Conservation (phyloP, 2,797 vertebrate species). For the Chloroceryle amazona region DNA sequence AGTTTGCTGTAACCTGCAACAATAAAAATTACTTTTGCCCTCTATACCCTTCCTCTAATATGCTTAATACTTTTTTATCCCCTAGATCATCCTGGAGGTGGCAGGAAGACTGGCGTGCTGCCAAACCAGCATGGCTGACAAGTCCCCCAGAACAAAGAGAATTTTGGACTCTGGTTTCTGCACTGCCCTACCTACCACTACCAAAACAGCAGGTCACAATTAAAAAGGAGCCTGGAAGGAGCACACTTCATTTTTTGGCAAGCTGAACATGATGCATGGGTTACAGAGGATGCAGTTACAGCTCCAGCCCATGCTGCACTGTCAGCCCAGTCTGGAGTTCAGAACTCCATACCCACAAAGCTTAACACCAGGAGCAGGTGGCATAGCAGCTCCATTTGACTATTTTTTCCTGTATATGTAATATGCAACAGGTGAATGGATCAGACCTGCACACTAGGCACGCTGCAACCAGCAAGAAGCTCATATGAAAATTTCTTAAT, state of each 20-base stretch:
- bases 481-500: background rate
- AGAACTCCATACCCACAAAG: background rate
- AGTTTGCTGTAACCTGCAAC: background rate
- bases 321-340: background rate
- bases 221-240: background rate
- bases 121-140: background rate
- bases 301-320: background rate
- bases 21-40: background rate
- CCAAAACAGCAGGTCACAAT: background rate
- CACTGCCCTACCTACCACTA: background rate
- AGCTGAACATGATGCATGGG: background rate
- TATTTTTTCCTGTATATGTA: background rate
- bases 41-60: background rate
- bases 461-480: background rate
- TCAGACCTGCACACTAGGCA: background rate
- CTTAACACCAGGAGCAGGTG: fast-evolving
- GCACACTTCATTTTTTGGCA: background rate
- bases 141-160: background rate
- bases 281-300: background rate
- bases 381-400: background rate
- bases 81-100: background rate
- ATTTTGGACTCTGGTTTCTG: background rate
- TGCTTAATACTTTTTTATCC: background rate
- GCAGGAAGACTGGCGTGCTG: background rate
- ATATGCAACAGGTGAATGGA: background rate